These are phyloP conservation scores for Oscheius sp. DNA, from an alignment of 2,888 invertebrate species.

Conservation along the genomic window DNA sequence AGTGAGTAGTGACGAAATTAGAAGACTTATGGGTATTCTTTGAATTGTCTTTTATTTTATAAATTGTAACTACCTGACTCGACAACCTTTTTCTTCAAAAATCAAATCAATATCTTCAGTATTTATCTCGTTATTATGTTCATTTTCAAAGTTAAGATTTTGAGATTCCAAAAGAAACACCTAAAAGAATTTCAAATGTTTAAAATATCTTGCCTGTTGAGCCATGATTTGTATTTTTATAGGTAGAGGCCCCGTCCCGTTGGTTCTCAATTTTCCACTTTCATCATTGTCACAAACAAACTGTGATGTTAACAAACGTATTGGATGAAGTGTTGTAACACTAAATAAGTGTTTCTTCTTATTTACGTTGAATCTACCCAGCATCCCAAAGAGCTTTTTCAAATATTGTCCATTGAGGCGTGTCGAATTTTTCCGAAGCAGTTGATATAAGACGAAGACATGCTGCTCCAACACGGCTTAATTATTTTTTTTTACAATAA, in stretches of 20 bases:
- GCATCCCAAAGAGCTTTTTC: constrained; percentile 40
- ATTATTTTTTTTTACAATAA: no score
- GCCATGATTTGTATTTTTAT: constrained; percentile 16
- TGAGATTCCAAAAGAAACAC: constrained; percentile 27
- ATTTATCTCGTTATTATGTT: not conserved
- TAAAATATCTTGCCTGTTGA: constrained; percentile 10
- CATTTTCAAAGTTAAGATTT: not conserved
- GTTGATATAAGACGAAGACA: constrained; percentile 37
- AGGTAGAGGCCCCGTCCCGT: constrained; percentile 8
- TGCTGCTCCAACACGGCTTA: constrained; percentile 33
- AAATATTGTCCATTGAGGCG: constrained; percentile 37
- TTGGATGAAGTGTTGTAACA: constrained; percentile 82
- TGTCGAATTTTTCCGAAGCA: constrained; percentile 19
- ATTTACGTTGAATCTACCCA: constrained; percentile 25
- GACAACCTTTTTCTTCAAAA: constrained; percentile 1
- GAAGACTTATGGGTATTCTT: constrained; percentile 7
- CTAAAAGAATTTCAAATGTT: not conserved
- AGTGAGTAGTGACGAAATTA: constrained; percentile 26
- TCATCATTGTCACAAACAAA: constrained; percentile 23
- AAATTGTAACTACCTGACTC: constrained; percentile 12
- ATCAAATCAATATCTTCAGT: constrained; percentile 9
- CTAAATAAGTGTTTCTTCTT: constrained; percentile 69
- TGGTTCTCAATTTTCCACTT: not conserved
- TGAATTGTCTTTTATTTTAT: not conserved
- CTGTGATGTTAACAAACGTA: constrained; percentile 77